Conservation (phyloP, 1,140 invertebrate genomes). For the Brachionus koreanus region DNA sequence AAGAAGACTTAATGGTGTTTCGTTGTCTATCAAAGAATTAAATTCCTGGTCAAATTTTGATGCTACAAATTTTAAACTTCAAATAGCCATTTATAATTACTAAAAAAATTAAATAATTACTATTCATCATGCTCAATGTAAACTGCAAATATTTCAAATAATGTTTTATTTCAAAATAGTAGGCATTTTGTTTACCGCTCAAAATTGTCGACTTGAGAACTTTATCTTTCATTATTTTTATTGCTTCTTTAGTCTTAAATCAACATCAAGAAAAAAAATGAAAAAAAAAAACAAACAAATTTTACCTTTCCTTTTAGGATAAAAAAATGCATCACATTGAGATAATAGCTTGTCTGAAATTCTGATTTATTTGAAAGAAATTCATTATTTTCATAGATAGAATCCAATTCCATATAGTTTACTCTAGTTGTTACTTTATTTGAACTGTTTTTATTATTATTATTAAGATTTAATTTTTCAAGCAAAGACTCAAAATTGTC, state of each 20-base stretch:
- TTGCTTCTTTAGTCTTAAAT: constrained; percentile 28
- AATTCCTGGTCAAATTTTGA: constrained; percentile 13
- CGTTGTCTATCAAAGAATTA: neutral
- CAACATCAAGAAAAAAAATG: neutral
- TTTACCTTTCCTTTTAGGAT: constrained; percentile 8
- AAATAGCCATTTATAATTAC: neutral
- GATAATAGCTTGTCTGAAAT: neutral
- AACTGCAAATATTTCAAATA: constrained; percentile 33
- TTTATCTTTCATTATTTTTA: constrained; percentile 22
- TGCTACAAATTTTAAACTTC: neutral
- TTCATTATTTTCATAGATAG: neutral
- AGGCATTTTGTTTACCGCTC: constrained; percentile 10
- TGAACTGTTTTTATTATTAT: neutral
- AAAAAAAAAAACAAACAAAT: too few relatives aligned
- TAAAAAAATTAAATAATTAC: neutral
- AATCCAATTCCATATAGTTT: neutral
- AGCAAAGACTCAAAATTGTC: neutral
- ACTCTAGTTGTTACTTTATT: neutral
- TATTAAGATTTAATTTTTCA: neutral
- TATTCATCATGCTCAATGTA: neutral
- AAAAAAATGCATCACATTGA: constrained; percentile 11
- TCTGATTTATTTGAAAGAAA: neutral
- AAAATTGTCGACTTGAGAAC: neutral
- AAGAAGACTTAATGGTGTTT: constrained; percentile 31
- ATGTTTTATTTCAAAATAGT: constrained; percentile 3